A percentile compares a stretch with the other conserved stretches of the same genome.
These are phyloP conservation scores for Euspilapteryx auroguttella DNA, from an alignment of 2,888 invertebrate genomes.

Conservation along the genomic window DNA sequence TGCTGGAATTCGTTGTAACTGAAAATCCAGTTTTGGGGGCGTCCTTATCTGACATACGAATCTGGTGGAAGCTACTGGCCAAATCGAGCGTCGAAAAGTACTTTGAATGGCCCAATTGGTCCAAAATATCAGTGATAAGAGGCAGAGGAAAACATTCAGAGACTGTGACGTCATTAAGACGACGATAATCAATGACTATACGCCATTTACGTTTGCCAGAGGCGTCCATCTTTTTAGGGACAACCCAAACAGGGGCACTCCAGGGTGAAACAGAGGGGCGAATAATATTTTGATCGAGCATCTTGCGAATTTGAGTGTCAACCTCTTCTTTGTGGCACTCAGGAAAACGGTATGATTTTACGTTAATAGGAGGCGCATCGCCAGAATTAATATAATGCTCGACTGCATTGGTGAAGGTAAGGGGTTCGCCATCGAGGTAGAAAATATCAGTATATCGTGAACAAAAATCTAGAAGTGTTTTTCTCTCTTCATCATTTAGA, in stretches of 20 bases:
- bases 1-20: neutral
- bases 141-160: slow-evolving; percentile 3
- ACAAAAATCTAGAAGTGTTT: neutral
- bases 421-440: neutral
- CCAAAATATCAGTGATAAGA: slow-evolving; percentile 8
- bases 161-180: slow-evolving; percentile 9
- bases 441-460: slow-evolving; percentile 1
- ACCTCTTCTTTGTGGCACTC: slow-evolving; percentile 10
- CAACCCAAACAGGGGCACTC: slow-evolving; percentile 9
- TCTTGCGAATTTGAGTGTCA: slow-evolving; percentile 6
- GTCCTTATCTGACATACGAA: neutral
- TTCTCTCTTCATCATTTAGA: neutral
- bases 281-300: slow-evolving; percentile 8
- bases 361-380: slow-evolving; percentile 9
- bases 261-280: slow-evolving; percentile 8
- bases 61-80: neutral
- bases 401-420: neutral
- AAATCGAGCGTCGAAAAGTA: slow-evolving; percentile 2
- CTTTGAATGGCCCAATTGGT: slow-evolving; percentile 3
- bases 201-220: slow-evolving; percentile 9
- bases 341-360: slow-evolving; percentile 10
- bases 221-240: slow-evolving; percentile 10
- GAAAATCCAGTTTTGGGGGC: neutral
- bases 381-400: neutral
- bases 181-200: slow-evolving; percentile 7